These are phyloP conservation scores for Adelosebastes latens DNA, from an alignment of 2,797 vertebrate species.

Conservation along the genomic window DNA sequence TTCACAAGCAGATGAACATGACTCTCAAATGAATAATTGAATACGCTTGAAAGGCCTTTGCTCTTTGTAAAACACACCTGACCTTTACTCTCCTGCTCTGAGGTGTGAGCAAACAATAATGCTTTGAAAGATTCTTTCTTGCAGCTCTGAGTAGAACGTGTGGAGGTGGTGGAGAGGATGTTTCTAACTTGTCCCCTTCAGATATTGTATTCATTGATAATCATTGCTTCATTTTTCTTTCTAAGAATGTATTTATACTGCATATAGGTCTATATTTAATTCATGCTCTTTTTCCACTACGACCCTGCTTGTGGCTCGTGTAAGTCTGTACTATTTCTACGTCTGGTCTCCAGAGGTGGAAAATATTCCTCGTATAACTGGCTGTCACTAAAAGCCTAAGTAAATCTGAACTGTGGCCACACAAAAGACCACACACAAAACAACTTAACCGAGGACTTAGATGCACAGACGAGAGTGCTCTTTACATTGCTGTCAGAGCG, in stretches of 20 bases:
- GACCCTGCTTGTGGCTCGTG: background rate
- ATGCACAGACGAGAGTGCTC: background rate
- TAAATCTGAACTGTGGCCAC: background rate
- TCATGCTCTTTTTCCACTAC: background rate
- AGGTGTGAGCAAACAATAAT: background rate
- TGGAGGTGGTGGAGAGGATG: background rate
- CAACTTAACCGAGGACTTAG: background rate
- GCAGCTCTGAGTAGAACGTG: background rate
- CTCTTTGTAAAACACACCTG: slow-evolving; percentile 31
- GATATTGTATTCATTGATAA: background rate
- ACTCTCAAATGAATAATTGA: slow-evolving; percentile 25
- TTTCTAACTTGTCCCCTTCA: background rate
- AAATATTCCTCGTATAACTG: background rate
- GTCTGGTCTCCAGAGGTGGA: background rate
- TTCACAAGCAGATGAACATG: slow-evolving; percentile 26
- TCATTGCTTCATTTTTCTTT: background rate
- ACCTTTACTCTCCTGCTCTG: slow-evolving; percentile 9
- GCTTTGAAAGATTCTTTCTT: background rate
- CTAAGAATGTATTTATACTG: background rate
- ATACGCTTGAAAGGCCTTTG: slow-evolving; percentile 12
- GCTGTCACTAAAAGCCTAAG: background rate
- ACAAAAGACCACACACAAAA: slow-evolving; percentile 2
- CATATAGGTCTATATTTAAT: background rate
- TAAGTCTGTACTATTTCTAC: background rate
- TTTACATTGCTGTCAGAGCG: slow-evolving; percentile 7